Percentiles rank a stretch among this genome's conserved stretches.
Evolutionary conservation across 2,113 vertebrate genomes (phyloP).

Genomic region (Zapornia atra): DNA sequence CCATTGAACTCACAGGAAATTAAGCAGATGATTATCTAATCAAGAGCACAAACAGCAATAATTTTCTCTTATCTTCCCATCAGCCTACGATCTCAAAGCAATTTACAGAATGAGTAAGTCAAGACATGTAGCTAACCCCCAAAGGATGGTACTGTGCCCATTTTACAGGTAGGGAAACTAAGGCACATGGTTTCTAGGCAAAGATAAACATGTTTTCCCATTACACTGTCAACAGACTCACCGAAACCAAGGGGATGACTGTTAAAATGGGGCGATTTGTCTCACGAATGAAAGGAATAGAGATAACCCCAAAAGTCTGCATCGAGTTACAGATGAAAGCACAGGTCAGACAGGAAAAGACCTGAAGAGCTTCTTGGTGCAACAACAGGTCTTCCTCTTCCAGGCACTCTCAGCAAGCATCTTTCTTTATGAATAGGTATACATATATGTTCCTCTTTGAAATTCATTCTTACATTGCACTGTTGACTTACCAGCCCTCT

Average conservation of each 20-base stretch:
- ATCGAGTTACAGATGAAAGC: not conserved
- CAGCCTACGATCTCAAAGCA: conserved; percentile 40
- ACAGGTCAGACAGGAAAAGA: not conserved
- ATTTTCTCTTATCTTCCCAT: conserved; percentile 63
- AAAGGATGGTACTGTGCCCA: not conserved
- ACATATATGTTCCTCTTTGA: not conserved
- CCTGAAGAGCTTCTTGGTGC: not conserved
- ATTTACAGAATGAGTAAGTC: conserved; percentile 50
- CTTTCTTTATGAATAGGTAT: not conserved
- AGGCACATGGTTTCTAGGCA: not conserved
- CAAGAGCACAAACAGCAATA: conserved; percentile 60
- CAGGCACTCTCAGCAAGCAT: not conserved
- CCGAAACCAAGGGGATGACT: not conserved
- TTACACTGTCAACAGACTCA: not conserved
- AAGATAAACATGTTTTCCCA: not conserved
- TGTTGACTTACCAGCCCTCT: conserved; percentile 2
- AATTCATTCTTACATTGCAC: not conserved
- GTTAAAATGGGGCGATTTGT: not conserved
- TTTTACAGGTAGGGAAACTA: conserved; percentile 36
- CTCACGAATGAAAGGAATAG: not conserved
- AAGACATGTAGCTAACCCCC: not conserved
- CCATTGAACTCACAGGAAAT: conserved; percentile 67
- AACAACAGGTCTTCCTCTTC: fast-evolving
- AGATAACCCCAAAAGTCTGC: not conserved
- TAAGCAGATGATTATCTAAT: conserved; percentile 71